Percentiles rank a stretch among this genome's conserved stretches.
These are phyloP conservation scores for Pelusios castaneus DNA, from an alignment of 2,113 vertebrate genomes.

Conservation along the genomic window DNA sequence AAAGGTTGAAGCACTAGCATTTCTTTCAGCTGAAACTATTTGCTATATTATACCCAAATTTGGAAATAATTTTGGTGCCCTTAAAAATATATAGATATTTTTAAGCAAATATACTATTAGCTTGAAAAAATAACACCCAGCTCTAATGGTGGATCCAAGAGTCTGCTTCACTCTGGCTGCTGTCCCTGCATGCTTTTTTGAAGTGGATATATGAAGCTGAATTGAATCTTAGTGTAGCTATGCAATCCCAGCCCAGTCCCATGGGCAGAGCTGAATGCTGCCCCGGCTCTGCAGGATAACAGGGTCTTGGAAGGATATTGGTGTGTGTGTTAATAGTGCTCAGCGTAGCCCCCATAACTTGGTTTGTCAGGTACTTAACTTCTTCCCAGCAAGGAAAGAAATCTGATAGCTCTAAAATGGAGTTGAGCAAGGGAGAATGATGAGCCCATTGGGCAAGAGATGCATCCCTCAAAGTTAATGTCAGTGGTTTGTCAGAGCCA, in stretches of 20 bases:
- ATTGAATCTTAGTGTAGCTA: background rate
- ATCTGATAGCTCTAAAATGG: background rate
- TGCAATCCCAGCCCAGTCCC: background rate
- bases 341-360: rapidly evolving
- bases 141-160: background rate
- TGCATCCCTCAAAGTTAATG: background rate
- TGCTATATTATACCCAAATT: background rate
- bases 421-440: background rate
- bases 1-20: background rate
- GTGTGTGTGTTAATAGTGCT: background rate
- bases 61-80: background rate
- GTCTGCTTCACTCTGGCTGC: background rate
- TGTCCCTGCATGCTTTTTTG: background rate
- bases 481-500: background rate
- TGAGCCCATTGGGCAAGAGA: background rate
- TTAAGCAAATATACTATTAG: background rate
- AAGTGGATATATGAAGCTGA: background rate
- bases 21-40: background rate
- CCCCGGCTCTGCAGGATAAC: background rate
- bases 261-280: background rate
- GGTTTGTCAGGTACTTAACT: rapidly evolving
- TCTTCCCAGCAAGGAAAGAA: background rate
- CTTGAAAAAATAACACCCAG: background rate
- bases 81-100: too few relatives aligned
- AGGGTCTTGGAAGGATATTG: background rate